phyloP scores from a whole-genome alignment of 2,113 vertebrate genomes.

The Vulpes vulpes region DNA sequence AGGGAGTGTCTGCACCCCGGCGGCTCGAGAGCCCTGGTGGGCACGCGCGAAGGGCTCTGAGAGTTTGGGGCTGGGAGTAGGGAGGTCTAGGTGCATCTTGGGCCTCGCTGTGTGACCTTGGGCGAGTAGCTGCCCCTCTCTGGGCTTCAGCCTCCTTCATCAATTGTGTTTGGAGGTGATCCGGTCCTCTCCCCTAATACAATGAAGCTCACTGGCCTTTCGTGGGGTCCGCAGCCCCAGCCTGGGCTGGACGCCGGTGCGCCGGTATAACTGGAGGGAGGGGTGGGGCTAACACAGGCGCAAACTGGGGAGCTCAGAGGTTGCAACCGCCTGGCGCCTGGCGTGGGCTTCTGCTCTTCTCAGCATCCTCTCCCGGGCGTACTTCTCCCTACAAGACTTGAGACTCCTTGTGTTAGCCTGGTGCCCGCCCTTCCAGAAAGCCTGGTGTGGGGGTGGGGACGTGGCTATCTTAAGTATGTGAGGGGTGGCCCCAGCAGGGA shows the following conservation, averaged over 20 bases:
- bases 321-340: not conserved
- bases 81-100: conserved; percentile 18
- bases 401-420: not conserved
- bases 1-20: not conserved
- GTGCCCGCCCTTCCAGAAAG: not conserved
- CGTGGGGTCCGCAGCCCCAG: not conserved
- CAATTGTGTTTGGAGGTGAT: conserved; percentile 34
- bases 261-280: not conserved
- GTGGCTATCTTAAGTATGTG: not conserved
- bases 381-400: not conserved
- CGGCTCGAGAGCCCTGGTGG: not conserved
- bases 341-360: not conserved
- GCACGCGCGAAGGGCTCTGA: not conserved
- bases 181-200: not conserved
- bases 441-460: not conserved
- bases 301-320: not conserved
- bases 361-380: not conserved
- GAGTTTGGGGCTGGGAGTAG: not conserved
- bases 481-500: not conserved
- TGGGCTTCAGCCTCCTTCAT: conserved; percentile 48
- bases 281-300: not conserved
- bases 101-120: conserved; percentile 81
- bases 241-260: not conserved
- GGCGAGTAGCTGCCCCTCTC: conserved; percentile 68
- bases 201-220: not conserved